Evolutionary conservation across 2,888 invertebrate genomes (phyloP).

Genomic region (Drosophila neonasuta): DNA sequence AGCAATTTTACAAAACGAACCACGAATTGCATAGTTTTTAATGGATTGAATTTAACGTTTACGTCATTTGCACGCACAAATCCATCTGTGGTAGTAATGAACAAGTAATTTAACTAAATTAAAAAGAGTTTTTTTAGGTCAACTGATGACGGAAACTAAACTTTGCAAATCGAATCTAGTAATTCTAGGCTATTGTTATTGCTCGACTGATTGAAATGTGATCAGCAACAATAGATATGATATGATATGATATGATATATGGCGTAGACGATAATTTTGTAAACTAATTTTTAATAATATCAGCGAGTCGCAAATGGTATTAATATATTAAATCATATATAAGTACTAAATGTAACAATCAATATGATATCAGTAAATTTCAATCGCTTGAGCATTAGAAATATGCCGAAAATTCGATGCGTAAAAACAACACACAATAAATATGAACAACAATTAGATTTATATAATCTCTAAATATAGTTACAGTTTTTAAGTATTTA

Average conservation of each 20-base stretch:
- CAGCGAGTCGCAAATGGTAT: slow-evolving; percentile 35
- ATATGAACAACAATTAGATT: slow-evolving; percentile 76
- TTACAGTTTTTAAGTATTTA: slow-evolving; percentile 77
- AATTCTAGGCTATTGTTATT: slow-evolving; percentile 69
- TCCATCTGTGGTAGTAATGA: slow-evolving; percentile 54
- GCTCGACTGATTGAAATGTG: slow-evolving; percentile 82
- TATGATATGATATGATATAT: slow-evolving; percentile 20
- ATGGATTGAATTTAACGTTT: slow-evolving; percentile 67
- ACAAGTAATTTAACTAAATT: slow-evolving; percentile 55
- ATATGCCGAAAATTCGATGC: slow-evolving; percentile 50
- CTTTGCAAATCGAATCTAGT: slow-evolving; percentile 51
- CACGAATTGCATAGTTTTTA: slow-evolving; percentile 74
- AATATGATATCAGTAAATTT: slow-evolving; percentile 56
- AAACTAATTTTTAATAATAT: slow-evolving; percentile 60
- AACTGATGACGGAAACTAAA: slow-evolving; percentile 64
- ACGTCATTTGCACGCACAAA: slow-evolving; percentile 47
- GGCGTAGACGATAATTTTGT: slow-evolving; percentile 61
- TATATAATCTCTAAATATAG: slow-evolving; percentile 77
- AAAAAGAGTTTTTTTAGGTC: slow-evolving; percentile 58
- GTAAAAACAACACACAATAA: slow-evolving; percentile 55
- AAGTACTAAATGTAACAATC: slow-evolving; percentile 30
- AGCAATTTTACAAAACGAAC: slow-evolving; percentile 72
- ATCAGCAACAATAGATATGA: slow-evolving; percentile 36
- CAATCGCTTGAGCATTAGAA: slow-evolving; percentile 81
- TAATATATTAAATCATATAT: slow-evolving; percentile 26